Conservation (phyloP, 2,113 vertebrate species). For the Pionites leucogaster region DNA sequence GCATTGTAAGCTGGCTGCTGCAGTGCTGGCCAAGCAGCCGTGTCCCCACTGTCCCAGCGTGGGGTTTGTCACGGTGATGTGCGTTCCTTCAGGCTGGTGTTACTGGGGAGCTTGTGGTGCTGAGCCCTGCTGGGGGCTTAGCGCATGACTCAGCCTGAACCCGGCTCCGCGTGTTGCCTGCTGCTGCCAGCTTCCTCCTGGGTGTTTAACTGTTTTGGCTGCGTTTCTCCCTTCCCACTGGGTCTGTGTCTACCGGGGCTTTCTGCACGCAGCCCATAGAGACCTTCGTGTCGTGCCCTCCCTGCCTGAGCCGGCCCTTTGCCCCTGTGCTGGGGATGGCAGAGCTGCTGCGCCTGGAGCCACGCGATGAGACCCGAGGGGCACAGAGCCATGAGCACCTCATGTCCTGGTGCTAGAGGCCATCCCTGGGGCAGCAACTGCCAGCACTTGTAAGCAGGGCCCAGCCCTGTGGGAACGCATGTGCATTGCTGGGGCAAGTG, state of each 20-base stretch:
- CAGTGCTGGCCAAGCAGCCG: not conserved
- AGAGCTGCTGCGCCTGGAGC: not conserved
- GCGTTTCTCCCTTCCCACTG: not conserved
- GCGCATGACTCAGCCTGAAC: constrained; percentile 38
- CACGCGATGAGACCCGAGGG: not conserved
- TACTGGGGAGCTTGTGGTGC: not conserved
- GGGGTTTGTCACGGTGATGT: not conserved
- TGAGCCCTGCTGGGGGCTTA: constrained; percentile 14
- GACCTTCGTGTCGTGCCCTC: not conserved
- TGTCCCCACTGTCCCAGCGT: not conserved
- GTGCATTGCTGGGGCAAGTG: not conserved
- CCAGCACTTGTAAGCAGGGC: not conserved
- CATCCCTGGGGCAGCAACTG: not conserved
- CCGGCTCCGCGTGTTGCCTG: not conserved
- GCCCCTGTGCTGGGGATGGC: not conserved
- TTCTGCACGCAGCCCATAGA: not conserved
- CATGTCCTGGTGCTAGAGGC: not conserved
- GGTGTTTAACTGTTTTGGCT: constrained; percentile 47
- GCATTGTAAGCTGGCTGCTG: not conserved
- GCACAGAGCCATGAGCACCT: not conserved
- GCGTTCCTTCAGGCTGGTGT: not conserved
- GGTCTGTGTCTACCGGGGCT: not conserved
- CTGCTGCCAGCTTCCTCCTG: constrained; percentile 44
- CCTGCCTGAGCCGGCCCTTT: not conserved
- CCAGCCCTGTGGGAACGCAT: not conserved